These are phyloP conservation scores for Megalops cyprinoides DNA, from an alignment of 2,797 vertebrate genomes.

Conservation along the genomic window DNA sequence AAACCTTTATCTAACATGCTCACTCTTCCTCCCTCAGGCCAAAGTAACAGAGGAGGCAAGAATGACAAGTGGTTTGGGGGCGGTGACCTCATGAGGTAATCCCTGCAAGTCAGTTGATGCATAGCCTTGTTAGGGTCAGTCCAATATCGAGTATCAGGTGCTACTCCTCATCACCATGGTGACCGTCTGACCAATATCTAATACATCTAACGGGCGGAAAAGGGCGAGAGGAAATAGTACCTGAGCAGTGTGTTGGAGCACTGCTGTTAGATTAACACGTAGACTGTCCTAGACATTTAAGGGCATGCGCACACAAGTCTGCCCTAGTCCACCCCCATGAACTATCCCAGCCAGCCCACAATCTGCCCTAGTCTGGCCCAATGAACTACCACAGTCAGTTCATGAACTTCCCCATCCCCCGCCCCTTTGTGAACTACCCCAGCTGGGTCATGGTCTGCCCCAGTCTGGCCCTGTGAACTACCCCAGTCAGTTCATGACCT, in stretches of 20 bases:
- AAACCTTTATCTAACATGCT: neutral
- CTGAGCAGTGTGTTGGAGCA: too few relatives aligned
- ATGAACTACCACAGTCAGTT: too few relatives aligned
- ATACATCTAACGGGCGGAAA: too few relatives aligned
- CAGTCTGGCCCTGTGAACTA: neutral
- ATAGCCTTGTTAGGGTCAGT: neutral
- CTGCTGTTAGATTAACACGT: too few relatives aligned
- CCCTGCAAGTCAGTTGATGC: neutral
- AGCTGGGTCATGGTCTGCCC: neutral
- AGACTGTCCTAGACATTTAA: too few relatives aligned
- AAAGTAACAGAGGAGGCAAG: neutral
- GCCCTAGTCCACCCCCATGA: too few relatives aligned
- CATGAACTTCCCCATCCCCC: neutral
- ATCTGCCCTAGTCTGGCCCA: too few relatives aligned
- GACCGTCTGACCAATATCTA: too few relatives aligned
- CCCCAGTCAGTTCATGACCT: slow-evolving; percentile 23
- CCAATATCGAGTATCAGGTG: neutral
- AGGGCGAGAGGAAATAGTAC: too few relatives aligned
- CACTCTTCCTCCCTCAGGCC: neutral
- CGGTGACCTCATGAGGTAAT: neutral
- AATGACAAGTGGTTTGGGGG: neutral
- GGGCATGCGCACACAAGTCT: too few relatives aligned
- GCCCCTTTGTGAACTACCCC: neutral
- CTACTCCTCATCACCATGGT: neutral
- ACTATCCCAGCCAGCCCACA: too few relatives aligned